These are phyloP conservation scores for Smithornis capensis DNA, from an alignment of 2,113 vertebrate genomes.

Conservation along the genomic window DNA sequence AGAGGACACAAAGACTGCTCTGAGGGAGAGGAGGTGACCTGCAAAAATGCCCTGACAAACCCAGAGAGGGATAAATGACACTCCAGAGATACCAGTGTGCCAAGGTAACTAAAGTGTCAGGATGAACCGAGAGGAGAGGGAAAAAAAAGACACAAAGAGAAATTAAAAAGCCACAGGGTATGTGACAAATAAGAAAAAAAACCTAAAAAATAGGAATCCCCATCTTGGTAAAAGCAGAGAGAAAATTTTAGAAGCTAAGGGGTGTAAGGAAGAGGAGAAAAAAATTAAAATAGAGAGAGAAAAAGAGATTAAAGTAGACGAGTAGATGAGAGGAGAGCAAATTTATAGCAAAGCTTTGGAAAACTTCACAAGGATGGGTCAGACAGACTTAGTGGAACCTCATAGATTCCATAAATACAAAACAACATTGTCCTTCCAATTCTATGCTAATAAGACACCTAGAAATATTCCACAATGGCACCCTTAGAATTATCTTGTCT, in stretches of 20 bases:
- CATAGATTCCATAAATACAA: neutral
- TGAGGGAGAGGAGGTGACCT: neutral
- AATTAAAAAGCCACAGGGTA: neutral
- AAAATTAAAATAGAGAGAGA: neutral
- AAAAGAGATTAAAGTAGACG: neutral
- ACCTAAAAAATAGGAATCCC: neutral
- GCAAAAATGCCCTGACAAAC: neutral
- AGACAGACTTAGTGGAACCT: neutral
- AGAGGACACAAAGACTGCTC: neutral
- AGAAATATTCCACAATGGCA: slow-evolving; percentile 6
- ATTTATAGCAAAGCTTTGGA: neutral
- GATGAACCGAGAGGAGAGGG: neutral
- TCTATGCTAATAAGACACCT: slow-evolving; percentile 32
- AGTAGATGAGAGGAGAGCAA: neutral
- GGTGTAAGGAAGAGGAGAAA: neutral
- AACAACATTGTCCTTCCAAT: neutral
- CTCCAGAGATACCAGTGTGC: neutral
- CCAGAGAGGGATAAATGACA: neutral
- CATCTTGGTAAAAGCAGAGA: neutral
- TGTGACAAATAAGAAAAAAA: neutral
- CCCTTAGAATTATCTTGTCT: slow-evolving; percentile 61
- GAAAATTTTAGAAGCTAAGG: neutral
- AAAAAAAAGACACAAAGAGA: neutral
- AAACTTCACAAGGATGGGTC: neutral
- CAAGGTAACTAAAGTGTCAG: neutral